Percentiles rank a stretch among this genome's conserved stretches.
These are phyloP conservation scores for Drosophila rubida DNA, from an alignment of 2,888 invertebrate species.

Conservation along the genomic window DNA sequence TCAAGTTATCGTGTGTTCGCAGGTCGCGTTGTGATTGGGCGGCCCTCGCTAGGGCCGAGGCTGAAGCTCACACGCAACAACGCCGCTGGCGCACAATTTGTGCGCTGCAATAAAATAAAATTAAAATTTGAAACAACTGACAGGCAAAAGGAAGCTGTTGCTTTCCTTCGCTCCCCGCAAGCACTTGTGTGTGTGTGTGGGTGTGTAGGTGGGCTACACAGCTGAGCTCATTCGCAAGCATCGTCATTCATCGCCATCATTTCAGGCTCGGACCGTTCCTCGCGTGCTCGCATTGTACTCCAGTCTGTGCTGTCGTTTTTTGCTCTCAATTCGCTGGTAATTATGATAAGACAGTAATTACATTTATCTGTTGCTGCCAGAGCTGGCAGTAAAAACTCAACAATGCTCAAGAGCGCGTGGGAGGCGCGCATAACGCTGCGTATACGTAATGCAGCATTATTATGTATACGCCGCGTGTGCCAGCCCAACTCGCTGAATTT, in stretches of 20 bases:
- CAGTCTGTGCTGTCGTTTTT: conserved; percentile 21
- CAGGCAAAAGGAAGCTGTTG: conserved; percentile 53
- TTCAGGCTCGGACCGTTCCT: conserved; percentile 18
- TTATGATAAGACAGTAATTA: conserved; percentile 81
- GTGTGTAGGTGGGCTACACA: conserved; percentile 36
- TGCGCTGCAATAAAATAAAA: conserved; percentile 80
- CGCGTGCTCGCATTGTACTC: conserved; percentile 7
- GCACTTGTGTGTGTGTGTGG: conserved; percentile 41
- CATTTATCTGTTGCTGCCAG: conserved; percentile 76
- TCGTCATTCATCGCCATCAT: conserved; percentile 69
- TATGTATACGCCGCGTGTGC: conserved; percentile 62
- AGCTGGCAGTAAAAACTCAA: conserved; percentile 25
- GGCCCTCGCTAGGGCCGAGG: conserved; percentile 29
- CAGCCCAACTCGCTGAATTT: conserved; percentile 52
- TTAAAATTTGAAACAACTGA: conserved; percentile 72
- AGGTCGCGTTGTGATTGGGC: neutral
- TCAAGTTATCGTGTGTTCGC: no score
- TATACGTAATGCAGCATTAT: conserved; percentile 64
- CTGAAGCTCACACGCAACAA: conserved; percentile 60
- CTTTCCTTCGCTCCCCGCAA: conserved; percentile 6
- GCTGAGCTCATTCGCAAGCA: conserved; percentile 58
- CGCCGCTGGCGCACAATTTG: conserved; percentile 73
- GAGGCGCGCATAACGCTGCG: conserved; percentile 47
- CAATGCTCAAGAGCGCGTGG: conserved; percentile 46
- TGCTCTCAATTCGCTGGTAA: conserved; percentile 60